Conservation (phyloP, 2,113 vertebrate species). For the Choloepus hoffmanni region DNA sequence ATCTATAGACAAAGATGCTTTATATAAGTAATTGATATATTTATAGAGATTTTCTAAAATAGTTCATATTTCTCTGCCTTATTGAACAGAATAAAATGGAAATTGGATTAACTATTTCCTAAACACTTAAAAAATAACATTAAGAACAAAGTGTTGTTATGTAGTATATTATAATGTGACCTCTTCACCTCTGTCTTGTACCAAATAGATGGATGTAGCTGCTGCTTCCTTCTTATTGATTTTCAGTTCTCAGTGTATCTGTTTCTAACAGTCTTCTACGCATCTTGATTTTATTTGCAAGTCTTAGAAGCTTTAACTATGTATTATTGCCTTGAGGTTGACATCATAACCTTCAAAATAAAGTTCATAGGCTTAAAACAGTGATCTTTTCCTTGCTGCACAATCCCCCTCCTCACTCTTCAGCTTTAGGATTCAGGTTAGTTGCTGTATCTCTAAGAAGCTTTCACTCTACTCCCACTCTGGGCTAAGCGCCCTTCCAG, state of each 20-base stretch:
- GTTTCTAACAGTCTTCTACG: neutral
- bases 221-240: neutral
- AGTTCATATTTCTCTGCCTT: neutral
- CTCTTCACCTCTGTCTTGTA: neutral
- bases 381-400: neutral
- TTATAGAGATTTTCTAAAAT: neutral
- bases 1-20: too few species aligned
- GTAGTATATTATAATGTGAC: neutral
- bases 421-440: neutral
- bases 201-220: neutral
- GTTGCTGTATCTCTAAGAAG: neutral
- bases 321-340: neutral
- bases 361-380: neutral
- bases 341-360: neutral
- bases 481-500: neutral
- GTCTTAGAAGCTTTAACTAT: neutral
- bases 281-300: conserved; percentile 11
- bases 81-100: neutral
- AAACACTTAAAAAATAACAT: too few species aligned
- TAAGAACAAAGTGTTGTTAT: too few species aligned
- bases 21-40: too few species aligned
- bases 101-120: neutral
- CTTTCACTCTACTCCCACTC: neutral
- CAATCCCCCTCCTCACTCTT: neutral
- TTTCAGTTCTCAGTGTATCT: neutral